Evolutionary conservation across 2,797 vertebrate genomes (phyloP).

Genomic region (Gallinago nigripennis): DNA sequence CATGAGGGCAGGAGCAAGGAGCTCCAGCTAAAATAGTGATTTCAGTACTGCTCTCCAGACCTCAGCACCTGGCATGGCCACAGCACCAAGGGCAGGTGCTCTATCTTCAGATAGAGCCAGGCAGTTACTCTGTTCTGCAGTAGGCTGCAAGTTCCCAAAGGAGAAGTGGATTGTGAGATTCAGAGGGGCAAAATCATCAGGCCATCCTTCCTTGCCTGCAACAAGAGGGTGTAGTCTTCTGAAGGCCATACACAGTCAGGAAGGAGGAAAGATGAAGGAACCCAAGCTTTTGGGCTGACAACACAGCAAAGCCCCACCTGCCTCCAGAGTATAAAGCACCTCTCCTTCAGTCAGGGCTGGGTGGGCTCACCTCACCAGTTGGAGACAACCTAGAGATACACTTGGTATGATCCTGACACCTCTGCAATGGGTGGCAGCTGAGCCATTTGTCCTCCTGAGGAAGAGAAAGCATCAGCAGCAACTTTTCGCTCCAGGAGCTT

Average conservation of each 20-base stretch:
- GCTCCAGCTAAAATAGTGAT: neutral
- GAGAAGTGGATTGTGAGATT: neutral
- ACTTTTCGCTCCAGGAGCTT: neutral
- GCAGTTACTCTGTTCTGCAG: neutral
- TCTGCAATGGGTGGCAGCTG: rapidly evolving
- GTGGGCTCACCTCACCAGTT: neutral
- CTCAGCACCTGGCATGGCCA: neutral
- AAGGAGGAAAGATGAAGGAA: neutral
- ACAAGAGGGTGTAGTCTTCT: neutral
- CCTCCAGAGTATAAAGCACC: neutral
- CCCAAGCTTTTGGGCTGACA: neutral
- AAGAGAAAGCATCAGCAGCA: neutral
- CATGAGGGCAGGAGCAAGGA: neutral
- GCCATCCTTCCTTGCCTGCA: neutral
- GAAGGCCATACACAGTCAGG: neutral
- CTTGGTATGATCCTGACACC: neutral
- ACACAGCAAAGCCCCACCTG: neutral
- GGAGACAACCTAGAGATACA: neutral
- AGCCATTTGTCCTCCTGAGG: neutral
- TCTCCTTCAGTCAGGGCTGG: neutral
- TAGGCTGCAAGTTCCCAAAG: neutral
- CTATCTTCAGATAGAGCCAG: neutral
- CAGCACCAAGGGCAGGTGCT: neutral
- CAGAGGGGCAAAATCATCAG: neutral
- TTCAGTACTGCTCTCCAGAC: neutral